Base-by-base conservation (phyloP, 2,113 vertebrate genomes). In the Cottus gobio region DNA sequence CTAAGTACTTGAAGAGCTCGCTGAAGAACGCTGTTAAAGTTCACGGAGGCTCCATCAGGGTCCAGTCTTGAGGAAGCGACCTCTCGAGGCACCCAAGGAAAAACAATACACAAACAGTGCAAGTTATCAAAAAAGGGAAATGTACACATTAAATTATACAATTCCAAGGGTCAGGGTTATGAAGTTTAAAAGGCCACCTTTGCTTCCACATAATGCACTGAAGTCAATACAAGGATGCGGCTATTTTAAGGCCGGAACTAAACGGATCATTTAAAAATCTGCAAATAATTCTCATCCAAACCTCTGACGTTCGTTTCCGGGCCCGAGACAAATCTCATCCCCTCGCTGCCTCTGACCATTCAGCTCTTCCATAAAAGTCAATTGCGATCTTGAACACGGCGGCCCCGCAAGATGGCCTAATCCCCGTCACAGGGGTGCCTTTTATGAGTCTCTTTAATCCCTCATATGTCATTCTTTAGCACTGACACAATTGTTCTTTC, bases 401-500 rank as follows among this genome's bases (percentile, higher is more conserved):
- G 42, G 58, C 56, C 58, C 56, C 7, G 5, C 24, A 58, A 75
- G 60, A 31, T 26, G n/a, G 11, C 42, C 48, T 76, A 75, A 74
- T 84, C 75, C 34, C 71, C 9, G 2, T n/a, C 11, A 18, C 57
- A 66, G 66, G 58, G 52, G 63, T 15, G 52, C 67, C 62, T 81
- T 76, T 73, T 34, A 65, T 69, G 42, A 75, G 80, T 50, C 76
- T 46, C 50, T 69, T 69, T 85, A 88, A 86, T 88, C 82, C 67
- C 16, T 69, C 63, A 39, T 71, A 62, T 83, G 74, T 70, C 77
- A 66, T 66, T 80, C 60, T 73, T 52, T 57, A 37, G 39, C 44
- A 15, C 52, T 15, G 12, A 9, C 30, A 60, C 73, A 6, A 72
- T 84, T 84, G 63, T 71, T 84, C 81, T 75, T 82, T 82, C 0